Evolutionary conservation across 2,888 invertebrate species (phyloP).

Genomic region (Timema cristinae): DNA sequence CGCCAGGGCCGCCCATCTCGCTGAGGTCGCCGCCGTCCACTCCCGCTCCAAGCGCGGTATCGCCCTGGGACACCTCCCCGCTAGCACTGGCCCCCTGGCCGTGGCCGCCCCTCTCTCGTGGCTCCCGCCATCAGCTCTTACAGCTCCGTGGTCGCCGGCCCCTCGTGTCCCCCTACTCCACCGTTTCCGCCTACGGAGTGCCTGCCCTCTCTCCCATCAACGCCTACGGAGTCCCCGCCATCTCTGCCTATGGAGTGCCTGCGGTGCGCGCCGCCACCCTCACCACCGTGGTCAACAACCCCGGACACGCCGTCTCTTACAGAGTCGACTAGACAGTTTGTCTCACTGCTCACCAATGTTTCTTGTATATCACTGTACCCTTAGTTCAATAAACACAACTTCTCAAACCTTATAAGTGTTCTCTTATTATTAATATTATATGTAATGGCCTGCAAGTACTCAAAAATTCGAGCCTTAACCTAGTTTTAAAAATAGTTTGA

Average conservation of each 20-base stretch:
- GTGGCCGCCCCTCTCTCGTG: constrained; percentile 19
- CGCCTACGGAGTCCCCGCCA: constrained; percentile 13
- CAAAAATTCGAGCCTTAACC: no score
- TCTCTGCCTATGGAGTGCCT: constrained; percentile 20
- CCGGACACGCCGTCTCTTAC: constrained; percentile 46
- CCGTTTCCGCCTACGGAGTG: constrained; percentile 31
- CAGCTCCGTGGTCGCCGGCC: constrained; percentile 14
- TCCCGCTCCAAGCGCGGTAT: constrained; percentile 32
- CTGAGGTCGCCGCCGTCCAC: constrained; percentile 33
- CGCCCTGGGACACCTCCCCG: constrained; percentile 22
- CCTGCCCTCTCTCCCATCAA: constrained; percentile 18
- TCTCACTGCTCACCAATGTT: background rate
- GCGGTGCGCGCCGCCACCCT: constrained; percentile 40
- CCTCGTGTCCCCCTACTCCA: constrained; percentile 31
- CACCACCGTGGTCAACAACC: constrained; percentile 45
- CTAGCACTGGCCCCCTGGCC: constrained; percentile 22
- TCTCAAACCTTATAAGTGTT: no score
- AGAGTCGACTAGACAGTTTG: constrained; percentile 40
- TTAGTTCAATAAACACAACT: no score
- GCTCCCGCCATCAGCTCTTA: constrained; percentile 27
- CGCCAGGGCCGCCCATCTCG: constrained; percentile 34
- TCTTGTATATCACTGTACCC: no score
- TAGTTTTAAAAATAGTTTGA: no score
- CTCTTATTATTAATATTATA: no score
- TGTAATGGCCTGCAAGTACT: no score